phyloP scores from a whole-genome alignment of 2,797 vertebrate genomes.

The Micromesistius poutassou region DNA sequence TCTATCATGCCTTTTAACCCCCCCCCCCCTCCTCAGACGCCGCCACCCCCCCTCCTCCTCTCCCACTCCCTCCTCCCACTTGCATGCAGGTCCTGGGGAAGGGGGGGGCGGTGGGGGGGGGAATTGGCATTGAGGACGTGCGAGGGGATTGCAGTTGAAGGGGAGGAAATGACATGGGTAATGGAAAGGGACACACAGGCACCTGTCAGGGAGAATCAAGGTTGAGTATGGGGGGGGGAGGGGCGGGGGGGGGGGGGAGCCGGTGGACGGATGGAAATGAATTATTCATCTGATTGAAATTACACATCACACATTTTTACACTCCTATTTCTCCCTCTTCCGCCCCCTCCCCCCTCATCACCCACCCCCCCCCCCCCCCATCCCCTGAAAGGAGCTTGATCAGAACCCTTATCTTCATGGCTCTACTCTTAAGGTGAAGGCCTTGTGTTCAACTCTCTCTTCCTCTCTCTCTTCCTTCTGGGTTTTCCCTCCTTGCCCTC shows the following conservation, averaged over 20 bases:
- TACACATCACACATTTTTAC: constrained; percentile 52
- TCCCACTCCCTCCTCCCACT: constrained; percentile 65
- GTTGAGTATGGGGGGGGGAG: constrained; percentile 56
- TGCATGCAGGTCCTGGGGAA: constrained; percentile 80
- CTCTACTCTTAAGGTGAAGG: constrained; percentile 23
- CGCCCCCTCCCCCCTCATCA: too few relatives aligned
- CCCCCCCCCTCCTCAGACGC: not conserved
- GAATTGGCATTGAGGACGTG: constrained; percentile 75
- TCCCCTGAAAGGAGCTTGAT: constrained; percentile 77
- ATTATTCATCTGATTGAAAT: constrained; percentile 89
- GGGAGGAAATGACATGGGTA: constrained; percentile 90
- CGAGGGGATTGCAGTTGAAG: constrained; percentile 84
- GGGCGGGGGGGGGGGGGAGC: constrained; percentile 70
- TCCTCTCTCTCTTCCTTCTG: not conserved
- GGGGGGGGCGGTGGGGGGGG: not conserved
- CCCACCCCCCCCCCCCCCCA: not conserved
- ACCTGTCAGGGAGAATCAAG: constrained; percentile 79
- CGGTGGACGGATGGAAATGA: constrained; percentile 63
- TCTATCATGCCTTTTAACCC: not conserved
- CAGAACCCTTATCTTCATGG: constrained; percentile 58
- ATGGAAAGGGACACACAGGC: constrained; percentile 82
- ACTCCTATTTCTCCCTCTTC: constrained; percentile 75
- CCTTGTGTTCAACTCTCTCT: not conserved
- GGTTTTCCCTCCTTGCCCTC: not conserved
- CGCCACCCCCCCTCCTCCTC: not conserved